Base-by-base conservation (phyloP, 2,797 vertebrate genomes). In the Serranus cabrilla region DNA sequence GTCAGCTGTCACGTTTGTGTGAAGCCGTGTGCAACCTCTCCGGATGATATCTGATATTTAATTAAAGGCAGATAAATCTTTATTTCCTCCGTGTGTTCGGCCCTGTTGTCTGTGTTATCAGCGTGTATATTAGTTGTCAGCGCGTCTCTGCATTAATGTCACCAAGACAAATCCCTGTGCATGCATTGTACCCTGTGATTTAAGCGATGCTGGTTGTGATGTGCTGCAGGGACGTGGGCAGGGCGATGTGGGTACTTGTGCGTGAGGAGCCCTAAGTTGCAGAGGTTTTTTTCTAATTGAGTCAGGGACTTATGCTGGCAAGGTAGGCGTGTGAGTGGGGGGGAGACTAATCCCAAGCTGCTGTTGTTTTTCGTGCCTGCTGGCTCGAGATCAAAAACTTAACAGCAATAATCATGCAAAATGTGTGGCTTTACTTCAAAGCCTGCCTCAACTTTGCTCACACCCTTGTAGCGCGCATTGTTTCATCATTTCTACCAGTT, bases 211-310 rank as follows among this genome's bases (percentile, higher is more conserved):
- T 2, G 84, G 72, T 68, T 73, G 84, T 69, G 88, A 84, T 88
- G 85, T 78, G 90, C 82, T 87, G 86, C 87, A 84, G 80, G 76
- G 89, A 83, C 76, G 91, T 91, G 89, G 89, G 92, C 83, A 83
- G 88, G 82, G 52, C 80, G 56, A 57, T 86, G 88, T 92, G 91
- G 90, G 89, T 88, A 86, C 88, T 88, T 88, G 81, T 89, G 89
- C 71, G 86, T 81, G 84, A 92, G 89, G 87, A 90, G 87, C 88
- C 87, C 88, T 88, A 91, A 93, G 89, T 93, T 93, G 90, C 90
- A 91, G 88, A 91, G 91, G 76, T 92, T 93, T 90, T 89, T 90
- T 91, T 90, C 87, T 94, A 91, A 94, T 94, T 90, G 93, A 93
- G 88, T 92, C 91, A 93, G 92, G 92, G 91, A 92, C 93, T 94